These are phyloP conservation scores for Mimumesa dahlbomi DNA, from an alignment of 2,888 invertebrate genomes.

Conservation along the genomic window DNA sequence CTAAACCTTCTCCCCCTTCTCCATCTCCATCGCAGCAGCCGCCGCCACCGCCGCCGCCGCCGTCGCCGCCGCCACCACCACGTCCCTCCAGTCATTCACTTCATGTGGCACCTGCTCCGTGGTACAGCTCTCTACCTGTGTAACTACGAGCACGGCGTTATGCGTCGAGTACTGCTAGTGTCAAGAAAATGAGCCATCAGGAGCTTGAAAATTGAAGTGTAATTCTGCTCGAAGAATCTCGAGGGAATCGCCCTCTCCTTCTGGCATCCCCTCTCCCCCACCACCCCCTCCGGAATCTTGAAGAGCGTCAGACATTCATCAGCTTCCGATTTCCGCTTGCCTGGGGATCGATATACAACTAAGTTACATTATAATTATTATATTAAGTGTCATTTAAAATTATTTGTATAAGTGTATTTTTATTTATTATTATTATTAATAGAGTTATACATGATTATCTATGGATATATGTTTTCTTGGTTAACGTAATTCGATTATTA, in stretches of 20 bases:
- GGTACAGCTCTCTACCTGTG: constrained; percentile 26
- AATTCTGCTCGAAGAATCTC: constrained; percentile 40
- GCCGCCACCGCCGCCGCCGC: constrained; percentile 21
- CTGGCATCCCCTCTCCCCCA: no score
- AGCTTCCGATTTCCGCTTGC: no score
- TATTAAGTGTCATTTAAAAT: no score
- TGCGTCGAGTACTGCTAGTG: constrained; percentile 22
- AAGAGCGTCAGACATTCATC: no score
- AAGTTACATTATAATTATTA: no score
- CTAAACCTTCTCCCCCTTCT: constrained; percentile 55
- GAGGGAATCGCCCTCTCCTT: constrained; percentile 12
- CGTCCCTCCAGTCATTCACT: constrained; percentile 65
- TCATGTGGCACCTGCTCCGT: constrained; percentile 62
- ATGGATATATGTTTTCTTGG: no score
- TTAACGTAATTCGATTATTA: no score
- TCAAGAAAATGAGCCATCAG: constrained; percentile 46
- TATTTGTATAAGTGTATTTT: no score
- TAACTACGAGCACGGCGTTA: constrained; percentile 18
- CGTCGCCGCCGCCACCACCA: constrained; percentile 40
- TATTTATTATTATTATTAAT: no score
- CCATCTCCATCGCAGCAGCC: constrained; percentile 28
- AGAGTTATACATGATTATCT: no score
- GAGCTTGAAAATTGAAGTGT: constrained; percentile 46
- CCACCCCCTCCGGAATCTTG: no score
- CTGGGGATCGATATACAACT: no score